Conservation (phyloP, 2,113 vertebrate genomes). For the Caranx melampygus region DNA sequence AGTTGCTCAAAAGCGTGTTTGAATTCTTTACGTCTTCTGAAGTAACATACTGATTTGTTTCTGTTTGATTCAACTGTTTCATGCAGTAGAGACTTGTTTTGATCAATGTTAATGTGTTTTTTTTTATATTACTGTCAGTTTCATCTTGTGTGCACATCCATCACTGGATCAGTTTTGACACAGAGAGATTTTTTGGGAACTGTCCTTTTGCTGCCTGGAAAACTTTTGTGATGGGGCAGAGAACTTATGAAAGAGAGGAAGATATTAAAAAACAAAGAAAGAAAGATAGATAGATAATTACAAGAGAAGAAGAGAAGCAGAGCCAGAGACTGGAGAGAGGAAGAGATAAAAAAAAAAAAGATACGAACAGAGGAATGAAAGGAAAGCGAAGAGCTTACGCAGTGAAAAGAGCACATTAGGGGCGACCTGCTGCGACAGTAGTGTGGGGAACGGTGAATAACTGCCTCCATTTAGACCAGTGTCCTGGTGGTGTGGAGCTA, state of each 20-base stretch:
- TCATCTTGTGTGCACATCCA: neutral
- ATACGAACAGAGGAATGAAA: slow-evolving; percentile 63
- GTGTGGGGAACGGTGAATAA: slow-evolving; percentile 83
- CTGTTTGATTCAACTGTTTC: too few relatives aligned
- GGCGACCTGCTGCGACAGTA: slow-evolving; percentile 89
- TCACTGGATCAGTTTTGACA: neutral
- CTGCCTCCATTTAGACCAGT: slow-evolving; percentile 82
- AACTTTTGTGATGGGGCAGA: slow-evolving; percentile 31
- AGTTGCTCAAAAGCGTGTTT: too few relatives aligned
- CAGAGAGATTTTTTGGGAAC: neutral
- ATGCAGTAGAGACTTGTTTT: too few relatives aligned
- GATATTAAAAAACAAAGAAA: neutral
- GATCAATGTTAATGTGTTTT: too few relatives aligned
- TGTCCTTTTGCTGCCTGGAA: slow-evolving; percentile 47
- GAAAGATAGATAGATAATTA: neutral
- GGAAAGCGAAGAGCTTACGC: slow-evolving; percentile 77
- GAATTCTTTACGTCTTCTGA: too few relatives aligned
- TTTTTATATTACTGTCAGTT: too few relatives aligned
- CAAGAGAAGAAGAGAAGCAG: slow-evolving; percentile 7
- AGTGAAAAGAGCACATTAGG: slow-evolving; percentile 89
- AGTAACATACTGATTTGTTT: too few relatives aligned
- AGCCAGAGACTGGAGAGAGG: slow-evolving; percentile 20
- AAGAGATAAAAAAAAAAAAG: slow-evolving; percentile 16
- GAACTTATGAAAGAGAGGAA: slow-evolving; percentile 19
- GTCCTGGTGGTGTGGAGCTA: slow-evolving; percentile 85